Base-by-base conservation (phyloP, 1,140 invertebrate genomes). In the Calephelis nemesis region DNA sequence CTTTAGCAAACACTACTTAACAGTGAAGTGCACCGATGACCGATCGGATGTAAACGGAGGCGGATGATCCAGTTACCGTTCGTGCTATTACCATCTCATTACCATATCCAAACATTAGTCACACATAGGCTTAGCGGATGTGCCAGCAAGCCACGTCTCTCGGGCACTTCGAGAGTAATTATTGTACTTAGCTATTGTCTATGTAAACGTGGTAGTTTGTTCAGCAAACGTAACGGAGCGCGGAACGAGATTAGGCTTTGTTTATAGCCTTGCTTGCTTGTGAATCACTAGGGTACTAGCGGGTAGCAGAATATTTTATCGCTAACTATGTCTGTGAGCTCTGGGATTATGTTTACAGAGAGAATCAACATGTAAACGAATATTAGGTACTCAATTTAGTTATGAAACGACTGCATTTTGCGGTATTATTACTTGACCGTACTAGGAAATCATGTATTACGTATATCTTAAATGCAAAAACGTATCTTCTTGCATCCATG, bases 71-170 rank as follows among this genome's bases (percentile, higher is more conserved):
- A 87, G 87, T 89, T 91, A 83, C 77, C 48, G 78, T 71, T 75
- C 79, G 75, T 71, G 66, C 30, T 78, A 91, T 91, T 91, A 90
- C 78, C 88, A 91, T 91, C 69, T 87, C 73, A 88, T 91, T 90
- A 90, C 68, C 88, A 91, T 91, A 88, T 45, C 72, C 83, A 88
- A 90, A 90, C 84, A 88, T 84, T 83, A 80, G 84, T 87, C 80
- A 82, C 78, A 84, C 79, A 81, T 78, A 76, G 81, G 82, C 79
- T 84, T 79, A 86, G 79, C 73, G 83, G 75, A 76, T 81, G 78
- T 76, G 75, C 79, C 77, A 86, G 85, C 82, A 86, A 76, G 78
- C 73, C 73, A 70, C 71, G 70, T 64, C 79, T 74, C 80, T 72
- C 69, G 68, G 70, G 74, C 78, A 81, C 80, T 87, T 78, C 79